Percentiles rank a stretch among this genome's conserved stretches.
Conservation (phyloP, 2,888 invertebrate genomes). For the Dermolepida albohirtum region DNA sequence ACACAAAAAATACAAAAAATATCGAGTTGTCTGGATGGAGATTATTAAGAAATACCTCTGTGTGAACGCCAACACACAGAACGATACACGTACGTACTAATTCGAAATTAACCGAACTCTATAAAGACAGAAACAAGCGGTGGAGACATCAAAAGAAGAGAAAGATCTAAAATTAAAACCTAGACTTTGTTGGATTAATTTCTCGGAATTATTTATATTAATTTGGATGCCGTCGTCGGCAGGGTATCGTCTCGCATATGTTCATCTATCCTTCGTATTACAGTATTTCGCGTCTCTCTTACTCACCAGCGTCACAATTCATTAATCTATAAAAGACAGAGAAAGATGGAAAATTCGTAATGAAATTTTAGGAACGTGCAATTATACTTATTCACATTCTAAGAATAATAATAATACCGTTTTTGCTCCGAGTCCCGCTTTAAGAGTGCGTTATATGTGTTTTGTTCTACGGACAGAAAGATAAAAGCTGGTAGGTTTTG, state of each 20-base stretch:
- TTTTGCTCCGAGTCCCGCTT: slow-evolving; percentile 36
- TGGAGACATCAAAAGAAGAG: slow-evolving; percentile 62
- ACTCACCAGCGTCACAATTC: neutral
- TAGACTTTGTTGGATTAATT: slow-evolving; percentile 65
- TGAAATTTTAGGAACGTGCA: slow-evolving; percentile 47
- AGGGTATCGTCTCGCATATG: slow-evolving; percentile 38
- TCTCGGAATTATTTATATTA: slow-evolving; percentile 64
- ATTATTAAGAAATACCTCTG: slow-evolving; percentile 44
- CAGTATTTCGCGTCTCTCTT: neutral
- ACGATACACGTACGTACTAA: slow-evolving; percentile 45
- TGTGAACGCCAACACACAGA: slow-evolving; percentile 45
- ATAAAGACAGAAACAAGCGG: slow-evolving; percentile 51
- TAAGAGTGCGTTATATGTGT: too few relatives aligned
- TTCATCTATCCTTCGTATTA: slow-evolving; percentile 41
- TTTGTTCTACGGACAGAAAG: too few relatives aligned
- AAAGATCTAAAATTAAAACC: slow-evolving; percentile 62
- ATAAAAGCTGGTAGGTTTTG: too few relatives aligned
- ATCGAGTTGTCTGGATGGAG: neutral
- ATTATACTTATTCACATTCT: slow-evolving; percentile 60
- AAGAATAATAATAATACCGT: slow-evolving; percentile 59
- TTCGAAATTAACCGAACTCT: slow-evolving; percentile 51
- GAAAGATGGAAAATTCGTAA: slow-evolving; percentile 8
- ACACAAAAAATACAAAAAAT: neutral
- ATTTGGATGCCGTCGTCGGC: slow-evolving; percentile 55
- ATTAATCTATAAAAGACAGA: neutral